Percentiles rank a stretch among this genome's conserved stretches.
These are phyloP conservation scores for Drosophila mayri DNA, from an alignment of 1,140 invertebrate genomes.

Conservation along the genomic window DNA sequence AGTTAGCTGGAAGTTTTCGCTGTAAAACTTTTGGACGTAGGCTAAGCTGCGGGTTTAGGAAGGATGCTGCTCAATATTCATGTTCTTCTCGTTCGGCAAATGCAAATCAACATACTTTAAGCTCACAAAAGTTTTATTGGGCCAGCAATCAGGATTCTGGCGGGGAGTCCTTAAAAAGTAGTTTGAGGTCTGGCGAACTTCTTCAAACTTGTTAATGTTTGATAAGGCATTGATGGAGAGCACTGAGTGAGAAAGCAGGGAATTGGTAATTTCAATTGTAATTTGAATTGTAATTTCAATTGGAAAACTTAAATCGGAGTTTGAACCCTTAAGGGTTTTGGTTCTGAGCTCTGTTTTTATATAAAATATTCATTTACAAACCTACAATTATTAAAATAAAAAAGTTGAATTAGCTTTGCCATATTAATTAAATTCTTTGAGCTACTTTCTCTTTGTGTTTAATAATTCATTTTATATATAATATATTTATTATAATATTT, in stretches of 20 bases:
- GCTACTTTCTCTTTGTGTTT: not conserved
- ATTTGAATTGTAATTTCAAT: not conserved
- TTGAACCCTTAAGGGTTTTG: not conserved
- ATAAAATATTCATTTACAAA: not conserved
- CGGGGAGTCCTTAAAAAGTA: conserved; percentile 10
- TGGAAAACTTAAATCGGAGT: not conserved
- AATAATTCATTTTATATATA: not conserved
- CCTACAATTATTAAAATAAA: not conserved
- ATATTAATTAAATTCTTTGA: not conserved
- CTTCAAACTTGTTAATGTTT: conserved; percentile 61
- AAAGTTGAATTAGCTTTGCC: not conserved
- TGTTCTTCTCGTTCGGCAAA: conserved; percentile 53
- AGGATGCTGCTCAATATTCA: conserved; percentile 65
- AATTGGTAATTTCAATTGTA: conserved; percentile 22
- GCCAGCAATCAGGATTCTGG: conserved; percentile 24
- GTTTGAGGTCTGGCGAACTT: conserved; percentile 31
- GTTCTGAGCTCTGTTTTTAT: not conserved
- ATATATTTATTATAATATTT: conserved; percentile 3
- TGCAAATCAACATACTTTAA: conserved; percentile 61
- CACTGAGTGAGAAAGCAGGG: not conserved
- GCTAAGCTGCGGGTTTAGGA: conserved; percentile 21
- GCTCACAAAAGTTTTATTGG: conserved; percentile 44
- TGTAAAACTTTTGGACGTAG: conserved; percentile 22
- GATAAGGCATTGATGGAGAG: conserved; percentile 39
- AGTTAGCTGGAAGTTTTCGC: conserved; percentile 47